A percentile compares a stretch with the other conserved stretches of the same genome.
Conservation (phyloP, 1,140 invertebrate genomes). For the Brachionus asplanchnoidis region DNA sequence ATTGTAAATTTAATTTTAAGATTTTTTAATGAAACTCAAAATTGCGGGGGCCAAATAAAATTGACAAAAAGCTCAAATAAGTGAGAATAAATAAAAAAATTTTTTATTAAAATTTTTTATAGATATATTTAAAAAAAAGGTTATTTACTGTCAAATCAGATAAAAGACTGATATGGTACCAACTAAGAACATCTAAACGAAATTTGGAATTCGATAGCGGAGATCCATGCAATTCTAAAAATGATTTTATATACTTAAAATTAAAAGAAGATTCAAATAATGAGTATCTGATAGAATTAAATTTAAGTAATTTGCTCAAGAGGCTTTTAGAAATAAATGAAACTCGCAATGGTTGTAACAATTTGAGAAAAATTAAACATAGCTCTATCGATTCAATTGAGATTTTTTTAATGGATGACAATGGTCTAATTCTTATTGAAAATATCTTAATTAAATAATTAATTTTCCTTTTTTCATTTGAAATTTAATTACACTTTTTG, state of each 20-base stretch:
- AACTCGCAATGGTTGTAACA: neutral
- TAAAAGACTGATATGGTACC: neutral
- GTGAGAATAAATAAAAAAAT: neutral
- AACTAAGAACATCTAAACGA: neutral
- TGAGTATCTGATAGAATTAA: neutral
- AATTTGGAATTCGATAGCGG: neutral
- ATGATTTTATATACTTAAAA: neutral
- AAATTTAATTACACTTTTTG: no score
- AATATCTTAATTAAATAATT: neutral
- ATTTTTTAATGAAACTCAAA: neutral
- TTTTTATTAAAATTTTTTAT: neutral
- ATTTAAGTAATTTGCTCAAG: neutral
- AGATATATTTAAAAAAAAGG: neutral
- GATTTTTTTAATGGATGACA: neutral
- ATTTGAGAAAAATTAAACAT: neutral
- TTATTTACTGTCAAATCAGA: neutral
- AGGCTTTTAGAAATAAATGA: neutral
- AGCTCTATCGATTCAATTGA: neutral
- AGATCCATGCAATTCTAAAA: neutral
- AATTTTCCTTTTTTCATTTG: neutral
- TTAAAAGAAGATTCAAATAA: neutral
- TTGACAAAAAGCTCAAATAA: neutral
- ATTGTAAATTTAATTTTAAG: neutral
- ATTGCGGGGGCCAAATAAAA: neutral
- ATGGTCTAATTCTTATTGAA: neutral